Conservation (phyloP, 2,113 vertebrate species). For the Carassius auratus region DNA sequence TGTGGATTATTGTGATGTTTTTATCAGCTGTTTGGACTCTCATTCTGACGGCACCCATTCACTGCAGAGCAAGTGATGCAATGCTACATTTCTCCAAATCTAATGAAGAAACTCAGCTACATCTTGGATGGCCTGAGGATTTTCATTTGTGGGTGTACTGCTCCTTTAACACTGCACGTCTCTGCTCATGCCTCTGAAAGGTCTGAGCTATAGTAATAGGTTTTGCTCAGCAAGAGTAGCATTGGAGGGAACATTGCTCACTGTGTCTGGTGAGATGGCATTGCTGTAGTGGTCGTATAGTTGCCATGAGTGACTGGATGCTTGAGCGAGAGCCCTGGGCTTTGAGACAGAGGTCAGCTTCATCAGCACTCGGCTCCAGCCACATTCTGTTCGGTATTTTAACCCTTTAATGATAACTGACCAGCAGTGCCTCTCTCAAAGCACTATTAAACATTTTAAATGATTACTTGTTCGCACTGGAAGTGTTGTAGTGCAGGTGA, state of each 20-base stretch:
- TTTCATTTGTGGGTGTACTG: background rate
- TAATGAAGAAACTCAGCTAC: background rate
- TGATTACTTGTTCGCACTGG: background rate
- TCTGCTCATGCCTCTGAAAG: background rate
- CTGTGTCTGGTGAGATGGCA: background rate
- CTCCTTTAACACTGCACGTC: background rate
- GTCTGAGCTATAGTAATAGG: background rate
- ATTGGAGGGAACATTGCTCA: background rate
- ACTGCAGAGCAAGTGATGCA: background rate
- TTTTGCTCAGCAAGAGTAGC: background rate
- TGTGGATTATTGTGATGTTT: background rate
- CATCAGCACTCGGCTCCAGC: background rate
- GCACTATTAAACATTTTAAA: background rate
- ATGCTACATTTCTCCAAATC: background rate
- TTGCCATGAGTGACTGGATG: conserved; percentile 1
- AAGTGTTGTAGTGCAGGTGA: background rate
- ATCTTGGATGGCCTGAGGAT: background rate
- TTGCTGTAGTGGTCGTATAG: background rate
- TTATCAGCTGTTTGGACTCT: background rate
- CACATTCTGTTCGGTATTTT: background rate
- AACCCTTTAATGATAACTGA: background rate
- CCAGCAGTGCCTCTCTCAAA: background rate
- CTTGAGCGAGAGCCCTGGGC: background rate
- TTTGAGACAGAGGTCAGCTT: background rate
- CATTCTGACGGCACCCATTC: background rate